Evolutionary conservation across 2,888 invertebrate species (phyloP).

Genomic region (Campoplex capitator): DNA sequence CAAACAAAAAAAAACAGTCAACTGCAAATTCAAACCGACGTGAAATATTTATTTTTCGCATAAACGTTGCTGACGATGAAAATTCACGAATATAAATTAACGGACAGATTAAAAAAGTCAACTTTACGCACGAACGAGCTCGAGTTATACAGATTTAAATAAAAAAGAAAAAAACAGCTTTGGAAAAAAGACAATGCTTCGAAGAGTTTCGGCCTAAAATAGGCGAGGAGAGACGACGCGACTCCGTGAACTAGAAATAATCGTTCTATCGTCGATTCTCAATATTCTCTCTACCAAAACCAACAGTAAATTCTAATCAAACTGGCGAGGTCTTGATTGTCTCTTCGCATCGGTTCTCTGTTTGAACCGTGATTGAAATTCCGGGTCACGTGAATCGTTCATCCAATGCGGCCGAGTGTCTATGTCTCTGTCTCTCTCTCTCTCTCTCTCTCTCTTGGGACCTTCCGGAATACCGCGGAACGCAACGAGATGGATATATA

Average conservation of each 20-base stretch:
- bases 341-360: slow-evolving; percentile 58
- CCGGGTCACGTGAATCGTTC: slow-evolving; percentile 69
- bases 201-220: slow-evolving; percentile 20
- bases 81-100: background rate
- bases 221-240: slow-evolving; percentile 10
- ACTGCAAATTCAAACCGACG: background rate
- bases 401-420: slow-evolving; percentile 35
- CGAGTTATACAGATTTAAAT: slow-evolving; percentile 8
- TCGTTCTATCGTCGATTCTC: slow-evolving; percentile 63
- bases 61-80: background rate
- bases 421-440: slow-evolving; percentile 28
- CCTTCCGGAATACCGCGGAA: slow-evolving; percentile 45
- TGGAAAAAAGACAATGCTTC: slow-evolving; percentile 11
- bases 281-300: slow-evolving; percentile 63
- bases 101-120: slow-evolving; percentile 12
- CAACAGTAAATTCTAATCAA: slow-evolving; percentile 69
- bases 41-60: background rate
- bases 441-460: slow-evolving; percentile 13
- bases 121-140: background rate
- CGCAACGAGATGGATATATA: slow-evolving; percentile 57
- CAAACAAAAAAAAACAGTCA: background rate
- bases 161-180: background rate
- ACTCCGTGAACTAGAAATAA: slow-evolving; percentile 61
- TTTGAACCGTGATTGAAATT: slow-evolving; percentile 69
- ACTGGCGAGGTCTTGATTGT: slow-evolving; percentile 66